Percentiles rank a stretch among this genome's conserved stretches.
phyloP scores from a whole-genome alignment of 2,797 vertebrate genomes.

The Austrolebias charrua region DNA sequence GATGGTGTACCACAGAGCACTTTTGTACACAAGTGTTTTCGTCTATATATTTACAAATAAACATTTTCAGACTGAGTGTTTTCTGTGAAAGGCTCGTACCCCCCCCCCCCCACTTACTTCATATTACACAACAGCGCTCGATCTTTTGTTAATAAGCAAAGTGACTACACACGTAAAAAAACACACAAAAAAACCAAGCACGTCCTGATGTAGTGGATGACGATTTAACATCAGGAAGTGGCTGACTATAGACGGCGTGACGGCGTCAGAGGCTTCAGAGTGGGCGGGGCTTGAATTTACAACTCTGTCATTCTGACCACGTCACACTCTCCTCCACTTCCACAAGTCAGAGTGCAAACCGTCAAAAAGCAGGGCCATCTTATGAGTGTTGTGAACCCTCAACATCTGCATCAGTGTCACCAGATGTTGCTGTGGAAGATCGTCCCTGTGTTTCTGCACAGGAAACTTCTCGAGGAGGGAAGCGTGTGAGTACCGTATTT shows the following conservation, averaged over 20 bases:
- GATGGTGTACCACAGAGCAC: conserved; percentile 80
- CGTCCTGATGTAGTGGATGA: conserved; percentile 53
- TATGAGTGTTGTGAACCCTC: conserved; percentile 30
- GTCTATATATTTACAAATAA: conserved; percentile 85
- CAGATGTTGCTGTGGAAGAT: conserved; percentile 41
- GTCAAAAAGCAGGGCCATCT: conserved; percentile 16
- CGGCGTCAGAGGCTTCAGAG: conserved; percentile 25
- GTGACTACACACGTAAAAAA: conserved; percentile 59
- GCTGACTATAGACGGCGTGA: conserved; percentile 58
- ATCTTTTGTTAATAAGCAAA: conserved; percentile 62
- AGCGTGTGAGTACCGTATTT: conserved; percentile 65
- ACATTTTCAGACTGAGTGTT: conserved; percentile 63
- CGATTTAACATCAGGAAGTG: conserved; percentile 49
- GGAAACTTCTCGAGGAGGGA: conserved; percentile 62
- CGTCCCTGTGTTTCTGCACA: conserved; percentile 51
- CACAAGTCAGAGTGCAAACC: conserved; percentile 36
- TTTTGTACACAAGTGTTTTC: conserved; percentile 80
- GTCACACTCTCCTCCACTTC: not conserved
- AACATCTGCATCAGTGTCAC: conserved; percentile 15
- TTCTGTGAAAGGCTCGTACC: conserved; percentile 55
- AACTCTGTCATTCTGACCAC: conserved; percentile 13
- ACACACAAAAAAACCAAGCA: conserved; percentile 50
- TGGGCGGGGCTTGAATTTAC: conserved; percentile 23
- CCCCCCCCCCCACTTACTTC: conserved; percentile 29
- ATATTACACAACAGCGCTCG: conserved; percentile 58